These are phyloP conservation scores for Danionella dracula DNA, from an alignment of 2,797 vertebrate species.

Conservation along the genomic window DNA sequence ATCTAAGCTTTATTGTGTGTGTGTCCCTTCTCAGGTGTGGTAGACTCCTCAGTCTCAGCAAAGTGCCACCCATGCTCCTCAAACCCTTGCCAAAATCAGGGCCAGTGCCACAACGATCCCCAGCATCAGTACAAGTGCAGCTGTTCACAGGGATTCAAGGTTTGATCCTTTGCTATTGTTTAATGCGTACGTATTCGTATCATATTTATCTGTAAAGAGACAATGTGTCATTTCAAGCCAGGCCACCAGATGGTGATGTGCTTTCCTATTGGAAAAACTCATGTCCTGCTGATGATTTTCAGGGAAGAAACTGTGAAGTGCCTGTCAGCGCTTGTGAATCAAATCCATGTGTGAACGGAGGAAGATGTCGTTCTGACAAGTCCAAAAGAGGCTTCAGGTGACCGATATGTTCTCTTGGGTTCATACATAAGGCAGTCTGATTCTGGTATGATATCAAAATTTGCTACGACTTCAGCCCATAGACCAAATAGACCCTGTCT, in stretches of 20 bases:
- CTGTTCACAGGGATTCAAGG: constrained; percentile 82
- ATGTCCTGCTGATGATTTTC: neutral
- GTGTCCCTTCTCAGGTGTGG: constrained; percentile 66
- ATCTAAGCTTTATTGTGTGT: neutral
- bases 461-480: too few relatives aligned
- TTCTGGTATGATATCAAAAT: too few relatives aligned
- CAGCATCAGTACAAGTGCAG: constrained; percentile 78
- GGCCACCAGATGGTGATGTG: too few relatives aligned
- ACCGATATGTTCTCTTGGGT: too few relatives aligned
- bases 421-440: too few relatives aligned
- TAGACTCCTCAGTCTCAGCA: constrained; percentile 74
- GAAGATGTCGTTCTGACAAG: constrained; percentile 70
- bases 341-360: constrained; percentile 83
- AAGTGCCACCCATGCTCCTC: constrained; percentile 94
- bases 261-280: too few relatives aligned
- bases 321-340: constrained; percentile 78
- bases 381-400: constrained; percentile 75
- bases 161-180: too few relatives aligned
- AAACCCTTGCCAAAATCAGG: constrained; percentile 85
- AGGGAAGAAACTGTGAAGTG: constrained; percentile 90
- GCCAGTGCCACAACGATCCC: constrained; percentile 78
- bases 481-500: too few relatives aligned
- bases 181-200: too few relatives aligned
- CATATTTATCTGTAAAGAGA: too few relatives aligned
- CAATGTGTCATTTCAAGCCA: too few relatives aligned